Evolutionary conservation across 2,797 vertebrate genomes (phyloP).

Genomic region (Mustela erminea): DNA sequence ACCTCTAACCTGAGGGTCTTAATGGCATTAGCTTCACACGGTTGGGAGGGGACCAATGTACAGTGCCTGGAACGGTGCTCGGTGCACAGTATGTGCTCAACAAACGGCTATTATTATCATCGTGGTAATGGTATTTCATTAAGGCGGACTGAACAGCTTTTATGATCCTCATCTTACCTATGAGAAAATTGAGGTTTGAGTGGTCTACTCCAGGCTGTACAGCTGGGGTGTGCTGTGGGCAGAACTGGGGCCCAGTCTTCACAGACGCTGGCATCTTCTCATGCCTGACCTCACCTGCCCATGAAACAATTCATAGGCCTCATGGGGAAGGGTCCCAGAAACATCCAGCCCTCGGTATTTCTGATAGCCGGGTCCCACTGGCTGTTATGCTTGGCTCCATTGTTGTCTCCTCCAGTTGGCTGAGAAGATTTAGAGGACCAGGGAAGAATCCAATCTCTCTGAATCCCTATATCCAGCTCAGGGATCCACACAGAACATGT

Average conservation of each 20-base stretch:
- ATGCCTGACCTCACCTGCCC: background rate
- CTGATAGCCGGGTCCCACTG: too few relatives aligned
- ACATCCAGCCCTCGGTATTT: background rate
- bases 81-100: background rate
- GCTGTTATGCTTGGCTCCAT: fast-evolving
- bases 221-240: background rate
- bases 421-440: background rate
- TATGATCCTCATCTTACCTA: background rate
- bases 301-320: background rate
- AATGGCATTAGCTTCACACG: background rate
- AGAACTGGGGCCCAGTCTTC: background rate
- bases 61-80: background rate
- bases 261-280: background rate
- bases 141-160: background rate
- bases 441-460: background rate
- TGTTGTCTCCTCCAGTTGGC: background rate
- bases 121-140: background rate
- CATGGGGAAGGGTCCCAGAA: background rate
- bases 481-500: background rate
- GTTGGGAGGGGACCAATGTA: background rate
- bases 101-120: background rate
- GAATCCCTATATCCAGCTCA: background rate
- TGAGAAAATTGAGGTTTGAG: background rate
- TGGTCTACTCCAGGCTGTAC: background rate
- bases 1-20: background rate